Percentiles rank a stretch among this genome's conserved stretches.
Evolutionary conservation across 1,140 invertebrate genomes (phyloP).

Genomic region (Chironomus striatipennis): DNA sequence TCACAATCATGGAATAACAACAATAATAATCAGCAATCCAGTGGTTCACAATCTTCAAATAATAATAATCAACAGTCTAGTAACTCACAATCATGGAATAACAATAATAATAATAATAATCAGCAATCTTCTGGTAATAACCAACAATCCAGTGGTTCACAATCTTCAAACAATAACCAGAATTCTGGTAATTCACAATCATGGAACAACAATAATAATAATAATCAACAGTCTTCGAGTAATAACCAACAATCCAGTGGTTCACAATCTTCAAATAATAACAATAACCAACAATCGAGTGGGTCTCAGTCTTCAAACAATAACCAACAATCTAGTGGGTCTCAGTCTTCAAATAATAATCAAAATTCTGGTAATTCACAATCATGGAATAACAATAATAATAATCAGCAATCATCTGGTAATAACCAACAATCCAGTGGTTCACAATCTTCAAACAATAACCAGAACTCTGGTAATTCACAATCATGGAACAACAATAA

Average conservation of each 20-base stretch:
- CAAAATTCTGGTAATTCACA: neutral
- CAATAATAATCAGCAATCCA: neutral
- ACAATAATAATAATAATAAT: neutral
- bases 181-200: neutral
- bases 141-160: neutral
- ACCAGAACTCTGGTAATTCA: neutral
- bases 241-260: constrained; percentile 24
- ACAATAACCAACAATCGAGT: constrained; percentile 24
- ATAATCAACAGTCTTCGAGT: constrained; percentile 25
- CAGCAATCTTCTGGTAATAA: constrained; percentile 25
- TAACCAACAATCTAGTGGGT: neutral
- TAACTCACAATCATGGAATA: neutral
- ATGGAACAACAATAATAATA: neutral
- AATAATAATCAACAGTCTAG: constrained; percentile 24
- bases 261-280: constrained; percentile 25
- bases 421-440: constrained; percentile 26
- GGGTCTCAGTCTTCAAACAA: neutral
- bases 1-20: neutral
- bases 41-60: constrained; percentile 25
- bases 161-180: constrained; percentile 26
- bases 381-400: constrained; percentile 25
- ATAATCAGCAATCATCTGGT: constrained; percentile 26
- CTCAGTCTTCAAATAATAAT: neutral
- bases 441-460: neutral
- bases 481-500: neutral